phyloP scores from a whole-genome alignment of 1,140 invertebrate genomes.

The Maconellicoccus hirsutus region DNA sequence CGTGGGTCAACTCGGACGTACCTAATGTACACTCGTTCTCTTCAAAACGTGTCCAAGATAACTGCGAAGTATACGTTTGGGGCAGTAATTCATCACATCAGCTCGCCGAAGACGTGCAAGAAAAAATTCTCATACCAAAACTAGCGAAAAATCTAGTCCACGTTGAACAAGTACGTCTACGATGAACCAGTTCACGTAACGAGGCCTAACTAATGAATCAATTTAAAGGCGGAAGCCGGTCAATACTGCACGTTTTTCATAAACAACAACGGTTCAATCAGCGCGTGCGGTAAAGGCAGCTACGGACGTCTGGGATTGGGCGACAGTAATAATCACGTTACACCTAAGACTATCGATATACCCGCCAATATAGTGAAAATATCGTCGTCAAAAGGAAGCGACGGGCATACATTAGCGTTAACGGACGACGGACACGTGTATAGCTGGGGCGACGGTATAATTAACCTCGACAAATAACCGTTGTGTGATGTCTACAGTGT shows the following conservation, averaged over 20 bases:
- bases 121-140: slow-evolving; percentile 48
- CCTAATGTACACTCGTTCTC: not conserved
- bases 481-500: too few species aligned
- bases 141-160: slow-evolving; percentile 43
- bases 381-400: slow-evolving; percentile 46
- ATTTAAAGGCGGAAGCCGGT: slow-evolving; percentile 46
- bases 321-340: slow-evolving; percentile 43
- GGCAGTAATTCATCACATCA: slow-evolving; percentile 57
- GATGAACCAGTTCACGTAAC: not conserved
- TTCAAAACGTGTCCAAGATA: slow-evolving; percentile 18
- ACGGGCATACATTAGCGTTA: slow-evolving; percentile 48
- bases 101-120: slow-evolving; percentile 46
- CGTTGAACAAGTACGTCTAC: slow-evolving; percentile 41
- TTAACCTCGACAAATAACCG: slow-evolving; percentile 2
- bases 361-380: slow-evolving; percentile 38
- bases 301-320: slow-evolving; percentile 45
- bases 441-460: slow-evolving; percentile 51
- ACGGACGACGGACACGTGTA: slow-evolving; percentile 46
- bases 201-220: not conserved
- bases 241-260: slow-evolving; percentile 56
- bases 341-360: slow-evolving; percentile 40
- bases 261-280: slow-evolving; percentile 43
- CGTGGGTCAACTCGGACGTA: slow-evolving; percentile 8
- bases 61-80: slow-evolving; percentile 50
- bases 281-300: slow-evolving; percentile 48